phyloP scores from a whole-genome alignment of 2,888 invertebrate species.

The Apomyelois bistriatella region DNA sequence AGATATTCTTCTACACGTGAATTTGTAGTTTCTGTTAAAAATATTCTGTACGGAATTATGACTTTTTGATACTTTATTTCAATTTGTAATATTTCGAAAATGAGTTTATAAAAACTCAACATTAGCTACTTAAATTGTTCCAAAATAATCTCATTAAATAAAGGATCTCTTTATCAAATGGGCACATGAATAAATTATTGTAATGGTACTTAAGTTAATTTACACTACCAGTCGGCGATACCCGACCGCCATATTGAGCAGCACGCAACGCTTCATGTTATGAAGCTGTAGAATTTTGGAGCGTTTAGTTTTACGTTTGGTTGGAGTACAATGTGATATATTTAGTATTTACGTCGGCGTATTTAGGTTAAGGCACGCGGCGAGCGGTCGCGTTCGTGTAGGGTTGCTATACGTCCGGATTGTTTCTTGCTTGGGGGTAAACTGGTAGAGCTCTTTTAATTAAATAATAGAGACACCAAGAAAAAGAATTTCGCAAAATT shows the following conservation, averaged over 20 bases:
- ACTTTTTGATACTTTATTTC: neutral
- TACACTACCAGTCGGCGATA: too few species aligned
- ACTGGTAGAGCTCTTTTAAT: neutral
- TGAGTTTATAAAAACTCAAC: too few species aligned
- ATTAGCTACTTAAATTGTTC: too few species aligned
- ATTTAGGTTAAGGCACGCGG: neutral
- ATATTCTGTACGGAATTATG: neutral
- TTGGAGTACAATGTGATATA: slow-evolving; percentile 48
- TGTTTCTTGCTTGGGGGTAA: neutral
- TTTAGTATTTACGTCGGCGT: slow-evolving; percentile 27
- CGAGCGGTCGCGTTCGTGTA: neutral
- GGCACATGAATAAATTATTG: neutral
- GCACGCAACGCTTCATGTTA: neutral
- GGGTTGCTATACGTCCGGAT: neutral
- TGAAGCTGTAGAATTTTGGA: neutral
- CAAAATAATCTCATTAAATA: neutral
- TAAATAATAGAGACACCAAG: too few species aligned
- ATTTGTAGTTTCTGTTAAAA: neutral
- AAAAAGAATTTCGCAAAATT: too few species aligned
- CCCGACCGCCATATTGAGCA: neutral
- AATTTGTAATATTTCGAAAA: too few species aligned
- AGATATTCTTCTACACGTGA: neutral
- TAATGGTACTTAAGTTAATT: neutral
- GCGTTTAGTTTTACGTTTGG: slow-evolving; percentile 11
- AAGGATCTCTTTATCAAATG: neutral